Conservation (phyloP, 2,113 vertebrate species). For the Serilophus lunatus region DNA sequence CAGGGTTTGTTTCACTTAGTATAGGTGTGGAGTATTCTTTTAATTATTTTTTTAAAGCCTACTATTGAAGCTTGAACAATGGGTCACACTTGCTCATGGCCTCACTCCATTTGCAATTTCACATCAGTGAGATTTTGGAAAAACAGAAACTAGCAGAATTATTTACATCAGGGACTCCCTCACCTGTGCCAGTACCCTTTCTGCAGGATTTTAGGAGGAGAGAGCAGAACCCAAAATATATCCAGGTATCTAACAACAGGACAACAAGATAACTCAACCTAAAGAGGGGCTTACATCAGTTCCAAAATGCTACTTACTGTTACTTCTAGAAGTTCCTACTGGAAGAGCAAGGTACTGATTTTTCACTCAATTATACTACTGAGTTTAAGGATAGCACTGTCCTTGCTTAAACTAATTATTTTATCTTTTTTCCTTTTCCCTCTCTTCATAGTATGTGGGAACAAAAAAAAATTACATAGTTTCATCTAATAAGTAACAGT, state of each 20-base stretch:
- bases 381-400: background rate
- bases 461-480: background rate
- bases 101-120: background rate
- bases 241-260: background rate
- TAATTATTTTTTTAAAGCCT: background rate
- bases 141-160: background rate
- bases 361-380: background rate
- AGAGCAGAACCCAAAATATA: background rate
- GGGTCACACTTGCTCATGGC: background rate
- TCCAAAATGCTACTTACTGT: background rate
- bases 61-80: background rate
- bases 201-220: background rate
- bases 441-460: background rate
- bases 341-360: background rate
- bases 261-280: background rate
- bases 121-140: background rate
- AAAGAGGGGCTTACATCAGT: background rate
- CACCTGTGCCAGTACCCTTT: background rate
- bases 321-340: background rate
- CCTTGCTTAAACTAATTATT: background rate
- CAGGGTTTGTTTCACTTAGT: background rate
- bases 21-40: background rate
- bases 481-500: background rate
- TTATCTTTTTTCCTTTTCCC: background rate
- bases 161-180: background rate